Evolutionary conservation across 2,797 vertebrate genomes (phyloP).

Genomic region (Coluber constrictor): DNA sequence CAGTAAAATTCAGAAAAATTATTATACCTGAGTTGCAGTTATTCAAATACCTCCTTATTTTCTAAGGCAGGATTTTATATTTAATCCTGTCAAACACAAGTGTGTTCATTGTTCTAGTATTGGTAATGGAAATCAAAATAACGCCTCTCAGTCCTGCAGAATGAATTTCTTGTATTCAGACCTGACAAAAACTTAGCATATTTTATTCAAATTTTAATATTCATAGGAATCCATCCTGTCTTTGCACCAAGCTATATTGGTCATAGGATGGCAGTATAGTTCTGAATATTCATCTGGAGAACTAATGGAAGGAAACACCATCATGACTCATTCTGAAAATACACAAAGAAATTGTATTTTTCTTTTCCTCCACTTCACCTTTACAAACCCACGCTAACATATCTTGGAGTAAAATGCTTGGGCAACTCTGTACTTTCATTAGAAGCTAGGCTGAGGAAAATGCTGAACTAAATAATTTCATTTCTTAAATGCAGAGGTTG

Average conservation of each 20-base stretch:
- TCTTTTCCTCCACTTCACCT: neutral
- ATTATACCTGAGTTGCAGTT: neutral
- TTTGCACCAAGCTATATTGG: neutral
- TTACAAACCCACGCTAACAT: neutral
- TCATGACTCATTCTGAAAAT: neutral
- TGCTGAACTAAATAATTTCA: neutral
- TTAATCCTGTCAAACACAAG: neutral
- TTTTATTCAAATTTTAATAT: neutral
- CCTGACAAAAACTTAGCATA: neutral
- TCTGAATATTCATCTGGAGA: neutral
- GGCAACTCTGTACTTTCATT: neutral
- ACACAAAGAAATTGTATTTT: neutral
- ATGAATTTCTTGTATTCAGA: neutral
- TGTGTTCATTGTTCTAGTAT: neutral
- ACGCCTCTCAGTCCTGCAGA: neutral
- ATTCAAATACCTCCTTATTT: neutral
- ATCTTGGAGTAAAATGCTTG: neutral
- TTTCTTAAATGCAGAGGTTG: neutral
- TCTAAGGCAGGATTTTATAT: neutral
- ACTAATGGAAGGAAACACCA: neutral
- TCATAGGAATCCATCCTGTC: neutral
- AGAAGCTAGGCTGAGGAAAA: neutral
- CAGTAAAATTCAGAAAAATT: neutral
- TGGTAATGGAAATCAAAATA: neutral
- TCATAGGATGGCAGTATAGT: conserved; percentile 14